Conservation (phyloP, 2,113 vertebrate genomes). For the Pholis gunnellus region DNA sequence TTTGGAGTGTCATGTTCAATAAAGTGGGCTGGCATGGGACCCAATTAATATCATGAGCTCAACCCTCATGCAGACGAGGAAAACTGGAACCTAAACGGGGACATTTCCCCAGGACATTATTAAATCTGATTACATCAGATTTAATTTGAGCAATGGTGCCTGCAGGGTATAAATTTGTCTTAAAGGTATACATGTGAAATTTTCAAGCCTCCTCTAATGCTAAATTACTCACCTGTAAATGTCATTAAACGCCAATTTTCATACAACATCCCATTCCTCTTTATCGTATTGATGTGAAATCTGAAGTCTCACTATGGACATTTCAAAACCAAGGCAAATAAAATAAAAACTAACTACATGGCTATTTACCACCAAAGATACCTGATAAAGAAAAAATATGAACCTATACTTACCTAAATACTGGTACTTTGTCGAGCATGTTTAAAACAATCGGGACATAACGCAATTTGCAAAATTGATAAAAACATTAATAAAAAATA, state of each 20-base stretch:
- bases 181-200: conserved; percentile 39
- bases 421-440: not conserved
- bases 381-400: not conserved
- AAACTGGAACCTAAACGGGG: conserved; percentile 79
- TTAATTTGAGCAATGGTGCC: conserved; percentile 83
- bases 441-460: not conserved
- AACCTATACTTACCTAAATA: not conserved
- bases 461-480: not conserved
- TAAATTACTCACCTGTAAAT: conserved; percentile 44
- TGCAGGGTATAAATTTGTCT: conserved; percentile 67
- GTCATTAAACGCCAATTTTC: not conserved
- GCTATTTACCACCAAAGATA: not conserved
- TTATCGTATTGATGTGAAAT: not conserved
- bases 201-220: conserved; percentile 1
- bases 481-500: not conserved
- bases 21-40: conserved; percentile 82
- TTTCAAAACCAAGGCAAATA: not conserved
- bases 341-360: not conserved
- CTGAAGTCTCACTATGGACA: not conserved
- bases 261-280: not conserved
- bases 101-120: conserved; percentile 82
- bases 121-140: conserved; percentile 85
- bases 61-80: conserved; percentile 76
- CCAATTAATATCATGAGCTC: conserved; percentile 90
- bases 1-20: conserved; percentile 88